These are phyloP conservation scores for Phortica magna DNA, from an alignment of 2,888 invertebrate genomes.

Conservation along the genomic window DNA sequence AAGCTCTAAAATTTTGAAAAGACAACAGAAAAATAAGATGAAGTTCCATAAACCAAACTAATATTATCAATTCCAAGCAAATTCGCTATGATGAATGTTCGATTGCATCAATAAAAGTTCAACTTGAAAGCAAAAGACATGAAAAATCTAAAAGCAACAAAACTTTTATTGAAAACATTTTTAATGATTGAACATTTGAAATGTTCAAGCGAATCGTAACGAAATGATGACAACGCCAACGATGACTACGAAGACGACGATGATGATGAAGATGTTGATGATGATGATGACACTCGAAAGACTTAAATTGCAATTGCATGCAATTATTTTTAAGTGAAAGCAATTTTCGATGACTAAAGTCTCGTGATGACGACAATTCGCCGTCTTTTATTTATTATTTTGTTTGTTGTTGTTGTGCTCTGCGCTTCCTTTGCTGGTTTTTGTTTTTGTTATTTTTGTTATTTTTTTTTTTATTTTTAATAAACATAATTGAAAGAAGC, in stretches of 20 bases:
- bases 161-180: conserved; percentile 5
- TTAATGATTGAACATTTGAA: conserved; percentile 7
- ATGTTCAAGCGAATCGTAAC: conserved; percentile 9
- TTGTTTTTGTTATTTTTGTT: background rate
- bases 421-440: background rate
- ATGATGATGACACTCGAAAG: conserved; percentile 1
- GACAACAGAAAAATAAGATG: no score
- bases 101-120: background rate
- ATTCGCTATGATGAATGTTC: no score
- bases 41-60: no score
- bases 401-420: background rate
- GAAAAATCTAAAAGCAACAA: background rate
- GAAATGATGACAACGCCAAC: conserved; percentile 6
- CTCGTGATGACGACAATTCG: background rate
- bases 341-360: background rate
- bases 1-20: no score
- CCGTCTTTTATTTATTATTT: background rate
- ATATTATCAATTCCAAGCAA: no score
- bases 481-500: conserved; percentile 2
- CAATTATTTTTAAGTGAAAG: conserved; percentile 31
- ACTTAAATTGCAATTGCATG: conserved; percentile 21
- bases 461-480: background rate
- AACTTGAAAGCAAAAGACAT: background rate
- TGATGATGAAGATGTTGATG: background rate
- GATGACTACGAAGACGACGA: background rate